A percentile compares a stretch with the other conserved stretches of the same genome.
Evolutionary conservation across 2,888 invertebrate species (phyloP).

Genomic region (Celastrina argiolus): DNA sequence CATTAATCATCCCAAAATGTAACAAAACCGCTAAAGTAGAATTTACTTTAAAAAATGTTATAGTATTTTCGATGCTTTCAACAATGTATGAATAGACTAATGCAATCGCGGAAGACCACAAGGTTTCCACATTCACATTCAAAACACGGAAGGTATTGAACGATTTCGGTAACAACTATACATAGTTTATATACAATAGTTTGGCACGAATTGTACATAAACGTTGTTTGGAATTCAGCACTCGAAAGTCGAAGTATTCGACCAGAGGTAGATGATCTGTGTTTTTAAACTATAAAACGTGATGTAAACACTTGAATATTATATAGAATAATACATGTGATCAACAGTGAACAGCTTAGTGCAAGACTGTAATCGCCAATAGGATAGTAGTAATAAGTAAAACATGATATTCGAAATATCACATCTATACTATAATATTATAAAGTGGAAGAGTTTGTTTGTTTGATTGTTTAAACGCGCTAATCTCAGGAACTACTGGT

Average conservation of each 20-base stretch:
- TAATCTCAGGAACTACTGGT: too few species aligned
- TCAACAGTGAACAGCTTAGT: too few species aligned
- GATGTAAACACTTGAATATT: not conserved
- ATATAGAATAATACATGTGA: not conserved
- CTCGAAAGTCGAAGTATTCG: slow-evolving; percentile 36
- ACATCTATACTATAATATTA: too few species aligned
- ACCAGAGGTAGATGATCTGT: slow-evolving; percentile 35
- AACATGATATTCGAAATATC: too few species aligned
- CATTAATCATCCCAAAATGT: too few species aligned
- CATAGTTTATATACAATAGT: slow-evolving; percentile 32
- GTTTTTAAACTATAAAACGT: not conserved
- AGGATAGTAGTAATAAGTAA: too few species aligned
- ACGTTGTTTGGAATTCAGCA: slow-evolving; percentile 37
- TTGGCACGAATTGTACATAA: slow-evolving; percentile 38
- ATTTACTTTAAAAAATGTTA: not conserved
- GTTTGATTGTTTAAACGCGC: too few species aligned
- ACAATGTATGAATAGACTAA: not conserved
- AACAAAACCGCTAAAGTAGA: too few species aligned
- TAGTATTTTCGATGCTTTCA: not conserved
- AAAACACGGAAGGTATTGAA: slow-evolving; percentile 19
- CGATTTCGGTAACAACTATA: slow-evolving; percentile 26
- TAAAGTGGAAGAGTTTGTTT: too few species aligned
- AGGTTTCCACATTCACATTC: not conserved
- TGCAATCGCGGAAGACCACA: not conserved
- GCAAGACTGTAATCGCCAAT: too few species aligned